A percentile compares a stretch with the other conserved stretches of the same genome.
phyloP scores from a whole-genome alignment of 1,140 invertebrate species.

The Pollicipes pollicipes region DNA sequence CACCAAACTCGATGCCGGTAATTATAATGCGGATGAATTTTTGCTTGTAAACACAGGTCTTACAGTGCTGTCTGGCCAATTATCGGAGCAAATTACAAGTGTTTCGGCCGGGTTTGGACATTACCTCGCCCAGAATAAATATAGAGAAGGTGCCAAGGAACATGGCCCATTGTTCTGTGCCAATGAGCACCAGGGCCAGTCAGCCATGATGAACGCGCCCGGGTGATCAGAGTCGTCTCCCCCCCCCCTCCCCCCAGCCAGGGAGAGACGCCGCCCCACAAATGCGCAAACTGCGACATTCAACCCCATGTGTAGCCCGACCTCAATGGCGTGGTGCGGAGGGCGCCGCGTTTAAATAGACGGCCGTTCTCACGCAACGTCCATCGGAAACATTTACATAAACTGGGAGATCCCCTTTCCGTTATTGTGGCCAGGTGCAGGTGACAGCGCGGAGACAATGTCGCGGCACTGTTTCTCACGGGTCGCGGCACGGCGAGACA shows the following conservation, averaged over 20 bases:
- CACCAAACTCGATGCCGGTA: background rate
- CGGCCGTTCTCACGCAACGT: background rate
- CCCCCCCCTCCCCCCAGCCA: too few species aligned
- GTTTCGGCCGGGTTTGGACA: background rate
- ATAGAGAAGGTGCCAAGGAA: background rate
- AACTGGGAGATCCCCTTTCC: background rate
- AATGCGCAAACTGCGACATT: background rate
- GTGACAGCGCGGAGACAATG: background rate
- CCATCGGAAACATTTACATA: background rate
- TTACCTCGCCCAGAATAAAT: background rate
- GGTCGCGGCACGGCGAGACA: background rate
- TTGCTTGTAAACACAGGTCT: background rate
- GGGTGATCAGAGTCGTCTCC: background rate
- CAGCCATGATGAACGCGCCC: background rate
- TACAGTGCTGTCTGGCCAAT: background rate
- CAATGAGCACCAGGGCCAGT: background rate
- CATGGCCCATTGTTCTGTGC: background rate
- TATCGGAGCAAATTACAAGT: background rate
- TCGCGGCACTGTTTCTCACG: background rate
- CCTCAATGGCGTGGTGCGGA: background rate
- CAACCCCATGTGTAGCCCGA: background rate
- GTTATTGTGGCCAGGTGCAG: background rate
- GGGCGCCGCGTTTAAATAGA: background rate
- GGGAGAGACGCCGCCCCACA: background rate
- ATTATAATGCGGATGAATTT: slow-evolving; percentile 1